Evolutionary conservation across 2,113 vertebrate species (phyloP).

Genomic region (Pyxicephalus adspersus): DNA sequence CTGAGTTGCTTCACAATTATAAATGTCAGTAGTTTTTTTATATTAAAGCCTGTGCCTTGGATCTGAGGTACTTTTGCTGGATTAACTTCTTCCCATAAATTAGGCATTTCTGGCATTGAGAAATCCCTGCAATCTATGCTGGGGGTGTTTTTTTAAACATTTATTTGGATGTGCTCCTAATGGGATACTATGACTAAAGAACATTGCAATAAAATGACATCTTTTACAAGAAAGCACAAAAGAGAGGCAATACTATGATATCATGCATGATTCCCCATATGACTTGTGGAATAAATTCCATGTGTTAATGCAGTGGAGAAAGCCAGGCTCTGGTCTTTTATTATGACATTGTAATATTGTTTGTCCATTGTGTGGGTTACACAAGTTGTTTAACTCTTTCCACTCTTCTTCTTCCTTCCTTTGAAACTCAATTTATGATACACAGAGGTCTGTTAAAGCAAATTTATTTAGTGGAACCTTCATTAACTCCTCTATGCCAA

Average conservation of each 20-base stretch:
- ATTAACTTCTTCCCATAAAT: slow-evolving; percentile 29
- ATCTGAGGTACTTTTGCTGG: slow-evolving; percentile 14
- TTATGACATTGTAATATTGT: neutral
- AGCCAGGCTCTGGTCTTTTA: slow-evolving; percentile 25
- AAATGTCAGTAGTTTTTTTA: neutral
- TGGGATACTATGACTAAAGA: slow-evolving; percentile 3
- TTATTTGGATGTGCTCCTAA: neutral
- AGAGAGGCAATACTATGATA: slow-evolving; percentile 24
- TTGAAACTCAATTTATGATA: too few species aligned
- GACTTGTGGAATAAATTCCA: slow-evolving; percentile 39
- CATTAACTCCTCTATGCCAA: too few species aligned
- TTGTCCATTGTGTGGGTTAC: slow-evolving; percentile 3
- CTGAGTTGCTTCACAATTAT: neutral
- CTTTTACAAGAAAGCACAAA: slow-evolving; percentile 34
- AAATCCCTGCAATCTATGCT: neutral
- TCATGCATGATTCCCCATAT: slow-evolving; percentile 21
- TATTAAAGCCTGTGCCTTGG: slow-evolving; percentile 3
- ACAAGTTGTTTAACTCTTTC: neutral
- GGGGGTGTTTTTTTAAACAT: slow-evolving; percentile 8
- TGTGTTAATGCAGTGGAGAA: slow-evolving; percentile 19
- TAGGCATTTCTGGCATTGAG: neutral
- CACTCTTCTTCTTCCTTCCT: too few species aligned
- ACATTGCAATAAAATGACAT: slow-evolving; percentile 11
- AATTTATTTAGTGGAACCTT: too few species aligned
- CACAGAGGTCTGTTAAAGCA: too few species aligned